Conservation (phyloP, 2,797 vertebrate species). For the Macroramphosus scolopax region DNA sequence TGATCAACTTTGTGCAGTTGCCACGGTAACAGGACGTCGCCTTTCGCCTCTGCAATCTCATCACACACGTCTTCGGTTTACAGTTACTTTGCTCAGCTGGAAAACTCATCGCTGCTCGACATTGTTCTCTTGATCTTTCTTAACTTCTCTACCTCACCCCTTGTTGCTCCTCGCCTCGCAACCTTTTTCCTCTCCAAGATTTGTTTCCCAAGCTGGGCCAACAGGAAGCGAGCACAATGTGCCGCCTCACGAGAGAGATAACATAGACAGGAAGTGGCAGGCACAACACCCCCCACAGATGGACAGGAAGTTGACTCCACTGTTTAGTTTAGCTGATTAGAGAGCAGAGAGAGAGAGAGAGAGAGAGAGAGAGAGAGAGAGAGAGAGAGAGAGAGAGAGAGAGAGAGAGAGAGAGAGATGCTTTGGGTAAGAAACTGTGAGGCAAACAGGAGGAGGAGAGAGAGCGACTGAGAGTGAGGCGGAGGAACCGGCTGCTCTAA, state of each 20-base stretch:
- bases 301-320: conserved; percentile 71
- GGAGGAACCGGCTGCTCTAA: conserved; percentile 24
- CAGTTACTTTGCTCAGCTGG: conserved; percentile 37
- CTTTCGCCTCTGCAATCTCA: neutral
- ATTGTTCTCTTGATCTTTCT: conserved; percentile 45
- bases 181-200: conserved; percentile 32
- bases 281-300: conserved; percentile 59
- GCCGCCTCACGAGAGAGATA: conserved; percentile 67
- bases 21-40: conserved; percentile 5
- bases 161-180: conserved; percentile 15
- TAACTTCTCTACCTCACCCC: conserved; percentile 18
- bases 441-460: conserved; percentile 18
- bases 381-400: conserved; percentile 7
- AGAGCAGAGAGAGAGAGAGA: conserved; percentile 15
- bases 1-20: neutral
- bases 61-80: conserved; percentile 17
- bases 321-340: conserved; percentile 73
- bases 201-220: conserved; percentile 56
- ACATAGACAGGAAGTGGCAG: conserved; percentile 71
- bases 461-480: conserved; percentile 21
- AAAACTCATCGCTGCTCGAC: conserved; percentile 34
- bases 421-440: no score
- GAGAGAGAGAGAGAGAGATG: conserved; percentile 25
- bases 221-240: conserved; percentile 78
- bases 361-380: conserved; percentile 19